phyloP scores from a whole-genome alignment of 1,140 invertebrate genomes.

The Heliconius congener region DNA sequence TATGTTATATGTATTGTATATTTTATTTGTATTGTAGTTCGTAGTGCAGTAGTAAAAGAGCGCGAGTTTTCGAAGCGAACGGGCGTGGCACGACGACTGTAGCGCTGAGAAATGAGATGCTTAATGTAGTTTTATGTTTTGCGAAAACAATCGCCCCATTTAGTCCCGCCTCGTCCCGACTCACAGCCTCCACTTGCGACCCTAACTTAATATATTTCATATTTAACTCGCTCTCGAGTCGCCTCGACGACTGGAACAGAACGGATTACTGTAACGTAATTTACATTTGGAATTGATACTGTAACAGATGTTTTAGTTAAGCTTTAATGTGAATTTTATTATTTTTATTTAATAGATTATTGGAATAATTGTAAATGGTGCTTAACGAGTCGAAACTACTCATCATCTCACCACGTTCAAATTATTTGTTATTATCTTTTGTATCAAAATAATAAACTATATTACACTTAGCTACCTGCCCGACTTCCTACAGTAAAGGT shows the following conservation, averaged over 20 bases:
- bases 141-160: constrained; percentile 24
- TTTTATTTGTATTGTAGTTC: background rate
- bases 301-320: background rate
- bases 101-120: constrained; percentile 28
- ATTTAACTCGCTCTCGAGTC: background rate
- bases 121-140: constrained; percentile 31
- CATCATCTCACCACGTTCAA: too few relatives aligned
- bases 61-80: background rate
- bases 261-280: background rate
- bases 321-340: background rate
- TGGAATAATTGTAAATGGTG: too few relatives aligned
- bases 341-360: too few relatives aligned
- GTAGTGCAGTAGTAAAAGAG: background rate
- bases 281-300: background rate
- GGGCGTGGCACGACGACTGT: background rate
- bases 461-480: too few relatives aligned
- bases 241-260: background rate
- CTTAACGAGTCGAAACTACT: too few relatives aligned
- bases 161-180: background rate
- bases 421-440: too few relatives aligned
- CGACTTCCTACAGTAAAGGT: too few relatives aligned
- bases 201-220: constrained; percentile 4
- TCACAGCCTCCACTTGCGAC: background rate
- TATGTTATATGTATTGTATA: background rate
- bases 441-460: too few relatives aligned